Conservation (phyloP, 1,140 invertebrate genomes). For the Drosophila nebulosa region DNA sequence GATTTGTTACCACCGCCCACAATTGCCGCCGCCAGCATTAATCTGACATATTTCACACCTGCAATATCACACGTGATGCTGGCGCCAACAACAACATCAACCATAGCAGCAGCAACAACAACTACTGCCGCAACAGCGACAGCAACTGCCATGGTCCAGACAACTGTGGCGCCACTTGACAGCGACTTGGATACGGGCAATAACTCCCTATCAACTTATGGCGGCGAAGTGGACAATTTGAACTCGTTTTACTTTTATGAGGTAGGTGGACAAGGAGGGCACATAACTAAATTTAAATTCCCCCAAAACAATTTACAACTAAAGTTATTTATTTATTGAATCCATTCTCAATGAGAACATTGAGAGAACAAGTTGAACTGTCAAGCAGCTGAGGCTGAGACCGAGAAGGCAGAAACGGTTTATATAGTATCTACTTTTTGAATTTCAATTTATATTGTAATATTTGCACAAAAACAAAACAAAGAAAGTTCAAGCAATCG, state of each 20-base stretch:
- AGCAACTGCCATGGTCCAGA: conserved; percentile 37
- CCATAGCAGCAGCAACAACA: conserved; percentile 10
- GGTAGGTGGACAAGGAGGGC: conserved; percentile 51
- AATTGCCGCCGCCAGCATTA: conserved; percentile 35
- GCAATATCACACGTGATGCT: conserved; percentile 70
- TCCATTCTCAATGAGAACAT: conserved; percentile 3
- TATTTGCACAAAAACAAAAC: conserved; percentile 11
- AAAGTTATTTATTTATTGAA: conserved; percentile 49
- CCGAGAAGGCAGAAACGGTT: conserved; percentile 3
- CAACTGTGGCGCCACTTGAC: conserved; percentile 45
- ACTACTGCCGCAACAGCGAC: conserved; percentile 2
- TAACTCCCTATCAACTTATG: conserved; percentile 38
- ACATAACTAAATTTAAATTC: not conserved
- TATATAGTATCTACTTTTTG: conserved; percentile 18
- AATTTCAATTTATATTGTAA: conserved; percentile 27
- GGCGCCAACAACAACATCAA: conserved; percentile 51
- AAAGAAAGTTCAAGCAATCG: not conserved
- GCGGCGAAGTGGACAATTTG: conserved; percentile 62
- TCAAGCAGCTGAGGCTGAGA: not conserved
- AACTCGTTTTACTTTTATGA: conserved; percentile 77
- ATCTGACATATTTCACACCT: conserved; percentile 73
- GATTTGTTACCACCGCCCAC: conserved; percentile 6
- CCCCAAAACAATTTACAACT: not conserved
- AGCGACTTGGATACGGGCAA: conserved; percentile 42
- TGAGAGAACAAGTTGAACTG: not conserved